Base-by-base conservation (phyloP, 1,140 invertebrate genomes). In the Pinna nobilis region DNA sequence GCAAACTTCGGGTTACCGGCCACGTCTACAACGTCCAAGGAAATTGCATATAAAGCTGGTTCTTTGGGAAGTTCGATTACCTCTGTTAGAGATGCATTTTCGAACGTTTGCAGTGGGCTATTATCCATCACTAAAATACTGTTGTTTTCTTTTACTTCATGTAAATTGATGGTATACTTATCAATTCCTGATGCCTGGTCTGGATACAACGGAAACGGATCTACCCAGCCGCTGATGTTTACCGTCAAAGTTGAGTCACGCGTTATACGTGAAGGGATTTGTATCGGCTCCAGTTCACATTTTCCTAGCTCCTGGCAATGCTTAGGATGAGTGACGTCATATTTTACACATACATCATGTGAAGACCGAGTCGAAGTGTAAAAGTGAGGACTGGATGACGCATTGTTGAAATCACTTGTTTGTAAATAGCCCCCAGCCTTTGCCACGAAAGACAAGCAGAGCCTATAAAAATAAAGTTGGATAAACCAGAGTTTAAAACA, bases 1-100 rank as follows among this genome's bases (percentile, higher is more conserved):
- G 72, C 78, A 25, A 61, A 44, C 15, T 44, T 53, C 5, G 69
- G 49, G 41, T 80, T 80, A 13, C 67, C 66, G 15, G 78, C 74
- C 41, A 35, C 18, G 37, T 70, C 68, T 23, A 50, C 32, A 11
- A 61, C 57, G 35, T 70, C 68, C 28, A 70, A 30, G 3, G 59
- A 15, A 9, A 70, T 41, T 47, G 37, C 68, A 60, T 50, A 70
- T 28, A 70, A 32, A 49, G 55, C 68, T 23, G 68, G 68, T 25
- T 61, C 7, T 6, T 25, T 25, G 18, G 68, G 68, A 15, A 70
- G 33, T 25, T n/a, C 50, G 11, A 70, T 35, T 13, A 35, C 37
- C 6, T 50, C 9, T 13, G 51, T 32, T 15, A 18, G 37, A 39
- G 20, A 13, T 47, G 63, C 30, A 32, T 32, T n/a, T 7, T 65